Evolutionary conservation across 2,113 vertebrate species (phyloP).

Genomic region (Nerophis lumbriciformis): DNA sequence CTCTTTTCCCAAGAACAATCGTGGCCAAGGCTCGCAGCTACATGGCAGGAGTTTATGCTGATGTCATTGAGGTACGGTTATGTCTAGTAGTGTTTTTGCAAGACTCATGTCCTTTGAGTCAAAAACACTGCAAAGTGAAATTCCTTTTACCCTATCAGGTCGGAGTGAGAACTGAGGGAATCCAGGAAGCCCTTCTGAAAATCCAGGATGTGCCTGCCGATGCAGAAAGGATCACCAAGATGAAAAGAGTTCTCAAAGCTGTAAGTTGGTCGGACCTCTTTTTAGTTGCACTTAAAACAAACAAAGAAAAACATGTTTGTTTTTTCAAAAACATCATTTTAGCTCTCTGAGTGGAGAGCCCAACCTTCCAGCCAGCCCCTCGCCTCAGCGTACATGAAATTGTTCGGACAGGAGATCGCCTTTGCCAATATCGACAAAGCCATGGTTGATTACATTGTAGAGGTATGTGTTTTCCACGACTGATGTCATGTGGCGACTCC

Average conservation of each 20-base stretch:
- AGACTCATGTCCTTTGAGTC: not conserved
- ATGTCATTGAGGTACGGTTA: conserved; percentile 76
- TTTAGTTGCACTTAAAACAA: not conserved
- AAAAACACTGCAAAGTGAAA: not conserved
- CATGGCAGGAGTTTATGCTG: conserved; percentile 70
- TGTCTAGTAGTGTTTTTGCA: not conserved
- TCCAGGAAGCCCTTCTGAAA: conserved; percentile 75
- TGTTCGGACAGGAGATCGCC: conserved; percentile 79
- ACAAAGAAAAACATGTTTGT: not conserved
- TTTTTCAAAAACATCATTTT: not conserved
- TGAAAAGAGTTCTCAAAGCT: conserved; percentile 71
- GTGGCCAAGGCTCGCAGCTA: conserved; percentile 74
- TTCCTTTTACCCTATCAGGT: conserved; percentile 48
- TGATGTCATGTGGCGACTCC: not conserved
- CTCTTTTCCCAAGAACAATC: conserved; percentile 72
- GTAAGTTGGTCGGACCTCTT: conserved; percentile 51
- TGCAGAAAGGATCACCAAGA: conserved; percentile 71
- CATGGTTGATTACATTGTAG: conserved; percentile 60
- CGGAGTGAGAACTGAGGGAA: conserved; percentile 74
- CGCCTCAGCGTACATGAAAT: conserved; percentile 68
- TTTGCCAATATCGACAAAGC: conserved; percentile 72
- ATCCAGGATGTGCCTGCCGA: conserved; percentile 37
- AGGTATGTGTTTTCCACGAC: conserved; percentile 60
- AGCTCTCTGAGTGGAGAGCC: conserved; percentile 76
- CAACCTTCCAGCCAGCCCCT: conserved; percentile 64